Conservation (phyloP, 1,140 invertebrate species). For the Teleogryllus occipitalis region DNA sequence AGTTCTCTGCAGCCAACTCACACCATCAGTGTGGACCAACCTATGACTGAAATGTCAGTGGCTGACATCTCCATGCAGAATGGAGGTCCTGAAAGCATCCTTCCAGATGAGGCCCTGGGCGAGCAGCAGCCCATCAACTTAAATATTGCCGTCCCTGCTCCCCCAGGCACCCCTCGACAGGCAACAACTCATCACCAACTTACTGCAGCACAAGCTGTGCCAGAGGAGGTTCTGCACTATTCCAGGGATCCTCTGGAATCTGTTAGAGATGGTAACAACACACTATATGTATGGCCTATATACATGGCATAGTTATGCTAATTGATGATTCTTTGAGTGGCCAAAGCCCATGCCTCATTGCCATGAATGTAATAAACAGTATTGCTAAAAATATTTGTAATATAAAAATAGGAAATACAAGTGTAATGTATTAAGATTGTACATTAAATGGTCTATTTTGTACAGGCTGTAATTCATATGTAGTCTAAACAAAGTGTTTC, state of each 20-base stretch:
- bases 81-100: conserved; percentile 15
- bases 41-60: conserved; percentile 12
- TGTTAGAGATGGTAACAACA: conserved; percentile 25
- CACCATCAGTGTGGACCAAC: conserved; percentile 12
- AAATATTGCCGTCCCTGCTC: conserved; percentile 22
- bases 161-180: conserved; percentile 7
- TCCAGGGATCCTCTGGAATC: conserved; percentile 25
- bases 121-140: conserved; percentile 24
- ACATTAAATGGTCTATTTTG: conserved; percentile 2
- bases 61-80: conserved; percentile 20
- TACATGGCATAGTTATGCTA: conserved; percentile 24
- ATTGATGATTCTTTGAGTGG: not conserved
- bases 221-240: conserved; percentile 26
- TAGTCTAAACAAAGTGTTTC: not conserved
- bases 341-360: not conserved
- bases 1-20: conserved; percentile 2
- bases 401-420: not conserved
- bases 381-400: not conserved
- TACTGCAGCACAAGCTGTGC: conserved; percentile 16
- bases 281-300: conserved; percentile 29
- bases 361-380: not conserved
- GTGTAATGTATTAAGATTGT: not conserved
- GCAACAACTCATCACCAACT: conserved; percentile 15
- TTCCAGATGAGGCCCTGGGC: conserved; percentile 20
- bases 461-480: not conserved